Base-by-base conservation (phyloP, 2,888 invertebrate genomes). In the Nudaria mundana region DNA sequence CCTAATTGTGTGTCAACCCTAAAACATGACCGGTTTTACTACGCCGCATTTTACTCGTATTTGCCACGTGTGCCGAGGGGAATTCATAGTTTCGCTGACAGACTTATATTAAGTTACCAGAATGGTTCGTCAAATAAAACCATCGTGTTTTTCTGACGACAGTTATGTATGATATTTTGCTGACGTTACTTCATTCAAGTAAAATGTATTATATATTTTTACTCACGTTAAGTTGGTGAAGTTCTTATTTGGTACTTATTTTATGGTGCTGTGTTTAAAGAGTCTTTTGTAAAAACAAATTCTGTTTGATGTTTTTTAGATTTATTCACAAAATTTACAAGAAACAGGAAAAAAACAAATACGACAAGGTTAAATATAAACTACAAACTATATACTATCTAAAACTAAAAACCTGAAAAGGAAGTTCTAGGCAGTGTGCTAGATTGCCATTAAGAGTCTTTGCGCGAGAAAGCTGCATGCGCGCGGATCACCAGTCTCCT, bases 81-180 rank as follows among this genome's bases (percentile, higher is more conserved):
- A 80, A 80, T 80, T 71, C 69, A n/a, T 70, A 75, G 78, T 79
- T 79, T 76, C 67, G 70, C 65, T 74, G 76, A 76, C 76, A 75
- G 66, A 76, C n/a, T n/a, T n/a, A n/a, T 81, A 81, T 81, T 77
- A 76, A 79, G 79, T 81, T 81, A 80, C 76, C 61, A 57, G 48
- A 44, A 70, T 66, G 72, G 73, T 76, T 71, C 70, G 67, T 65
- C 66, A 70, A 76, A 79, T 79, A 79, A 76, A 76, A 75, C 63
- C 59, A 66, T 50, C 55, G 60, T 63, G 59, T 75, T 73, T 75
- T 68, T 64, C 53, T 50, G 50, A 10, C 34, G 39, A 32, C 44
- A 44, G 18, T 47, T 49, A 39, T 35, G 39, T 50, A 49, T 47
- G 34, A 36, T 36, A 37, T 20, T 5, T 33, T 39, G 44, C 39